Evolutionary conservation across 2,888 invertebrate species (phyloP).

Genomic region (Baccha elongata): DNA sequence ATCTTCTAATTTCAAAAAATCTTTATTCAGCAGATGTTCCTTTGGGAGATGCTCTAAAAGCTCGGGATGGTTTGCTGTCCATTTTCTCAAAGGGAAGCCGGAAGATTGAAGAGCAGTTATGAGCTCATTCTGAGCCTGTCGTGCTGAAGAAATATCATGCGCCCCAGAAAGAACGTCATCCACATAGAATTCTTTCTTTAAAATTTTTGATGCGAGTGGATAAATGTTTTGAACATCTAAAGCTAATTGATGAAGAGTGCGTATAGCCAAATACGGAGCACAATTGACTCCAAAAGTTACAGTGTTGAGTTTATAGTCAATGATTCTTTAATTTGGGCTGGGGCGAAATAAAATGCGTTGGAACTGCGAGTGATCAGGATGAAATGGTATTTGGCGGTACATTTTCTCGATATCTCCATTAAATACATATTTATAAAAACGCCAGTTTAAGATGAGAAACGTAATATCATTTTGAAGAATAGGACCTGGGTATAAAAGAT

Average conservation of each 20-base stretch:
- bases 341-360: slow-evolving; percentile 9
- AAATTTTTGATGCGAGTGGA: neutral
- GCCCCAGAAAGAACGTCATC: no score
- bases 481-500: neutral
- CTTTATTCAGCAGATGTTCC: no score
- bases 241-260: slow-evolving; percentile 2
- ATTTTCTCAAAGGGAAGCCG: no score
- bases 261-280: neutral
- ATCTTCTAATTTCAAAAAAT: slow-evolving; percentile 12
- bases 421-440: slow-evolving; percentile 6
- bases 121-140: neutral
- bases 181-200: neutral
- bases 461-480: slow-evolving; percentile 13
- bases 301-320: slow-evolving; percentile 5
- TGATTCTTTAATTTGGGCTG: neutral
- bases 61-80: neutral
- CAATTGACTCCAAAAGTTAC: slow-evolving; percentile 14
- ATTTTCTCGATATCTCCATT: slow-evolving; percentile 13
- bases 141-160: neutral
- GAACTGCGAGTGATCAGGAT: slow-evolving; percentile 14
- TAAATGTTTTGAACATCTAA: neutral
- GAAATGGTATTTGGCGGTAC: slow-evolving; percentile 3
- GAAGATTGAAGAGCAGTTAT: neutral
- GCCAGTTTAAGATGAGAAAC: slow-evolving; percentile 1
- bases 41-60: neutral